Evolutionary conservation across 2,797 vertebrate species (phyloP).

Genomic region (Mastacembelus armatus): DNA sequence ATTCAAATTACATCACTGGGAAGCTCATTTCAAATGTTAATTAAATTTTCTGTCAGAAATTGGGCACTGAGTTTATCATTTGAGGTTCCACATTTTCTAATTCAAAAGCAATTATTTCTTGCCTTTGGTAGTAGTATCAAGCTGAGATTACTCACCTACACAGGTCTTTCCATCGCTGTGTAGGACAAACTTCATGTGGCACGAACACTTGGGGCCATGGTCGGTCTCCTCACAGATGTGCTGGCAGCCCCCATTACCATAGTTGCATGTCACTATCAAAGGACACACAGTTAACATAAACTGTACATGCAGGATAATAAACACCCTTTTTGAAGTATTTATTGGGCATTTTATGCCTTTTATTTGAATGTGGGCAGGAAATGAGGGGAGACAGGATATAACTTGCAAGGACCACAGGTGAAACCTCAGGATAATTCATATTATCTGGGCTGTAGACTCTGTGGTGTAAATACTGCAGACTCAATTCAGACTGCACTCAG

Average conservation of each 20-base stretch:
- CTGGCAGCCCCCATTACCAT: constrained; percentile 97
- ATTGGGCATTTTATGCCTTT: not conserved
- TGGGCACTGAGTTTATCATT: constrained; percentile 32
- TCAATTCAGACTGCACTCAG: constrained; percentile 1
- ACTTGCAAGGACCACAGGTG: not conserved
- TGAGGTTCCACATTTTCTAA: constrained; percentile 34
- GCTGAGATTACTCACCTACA: constrained; percentile 91
- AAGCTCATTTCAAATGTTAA: constrained; percentile 52
- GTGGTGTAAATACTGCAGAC: not conserved
- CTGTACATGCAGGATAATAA: not conserved
- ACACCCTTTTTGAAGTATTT: not conserved
- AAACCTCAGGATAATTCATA: not conserved
- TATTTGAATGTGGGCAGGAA: constrained; percentile 27
- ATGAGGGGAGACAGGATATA: not conserved
- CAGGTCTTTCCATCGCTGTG: constrained; percentile 97
- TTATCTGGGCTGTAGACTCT: constrained; percentile 5
- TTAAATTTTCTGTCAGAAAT: constrained; percentile 49
- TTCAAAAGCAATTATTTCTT: constrained; percentile 46
- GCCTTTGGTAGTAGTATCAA: constrained; percentile 33
- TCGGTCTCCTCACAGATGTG: constrained; percentile 98
- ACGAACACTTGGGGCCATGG: constrained; percentile 94
- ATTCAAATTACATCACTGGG: constrained; percentile 42
- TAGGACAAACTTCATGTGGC: constrained; percentile 96
- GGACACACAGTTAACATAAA: constrained; percentile 58
- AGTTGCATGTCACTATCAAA: constrained; percentile 96